A percentile compares a stretch with the other conserved stretches of the same genome.
phyloP scores from a whole-genome alignment of 1,140 invertebrate species.

The Drosophila gunungcola region DNA sequence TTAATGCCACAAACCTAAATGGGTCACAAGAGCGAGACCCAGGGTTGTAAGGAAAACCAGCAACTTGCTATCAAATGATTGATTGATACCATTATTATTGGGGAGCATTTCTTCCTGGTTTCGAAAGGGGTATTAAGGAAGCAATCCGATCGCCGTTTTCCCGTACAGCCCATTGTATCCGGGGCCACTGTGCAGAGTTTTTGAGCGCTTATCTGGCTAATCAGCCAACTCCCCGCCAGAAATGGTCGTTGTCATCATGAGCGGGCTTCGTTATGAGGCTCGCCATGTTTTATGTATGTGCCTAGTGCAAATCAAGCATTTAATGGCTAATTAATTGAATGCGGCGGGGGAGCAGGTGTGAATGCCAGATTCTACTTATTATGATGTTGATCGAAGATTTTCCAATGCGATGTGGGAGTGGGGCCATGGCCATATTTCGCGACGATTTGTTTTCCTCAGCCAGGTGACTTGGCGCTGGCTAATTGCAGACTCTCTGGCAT shows the following conservation, averaged over 20 bases:
- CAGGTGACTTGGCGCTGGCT: conserved; percentile 29
- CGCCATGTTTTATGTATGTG: conserved; percentile 68
- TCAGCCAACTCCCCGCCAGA: conserved; percentile 24
- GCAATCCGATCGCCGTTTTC: neutral
- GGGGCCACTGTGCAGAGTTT: conserved; percentile 24
- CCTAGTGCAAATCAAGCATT: conserved; percentile 64
- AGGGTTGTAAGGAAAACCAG: too few relatives aligned
- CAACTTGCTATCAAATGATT: neutral
- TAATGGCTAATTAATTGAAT: conserved; percentile 51
- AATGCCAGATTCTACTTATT: conserved; percentile 58
- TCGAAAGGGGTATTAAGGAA: neutral
- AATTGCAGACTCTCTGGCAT: conserved; percentile 65
- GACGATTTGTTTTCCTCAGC: conserved; percentile 1
- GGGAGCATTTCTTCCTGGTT: neutral
- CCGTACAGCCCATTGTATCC: neutral
- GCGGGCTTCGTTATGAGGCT: conserved; percentile 8
- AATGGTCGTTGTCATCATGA: conserved; percentile 34
- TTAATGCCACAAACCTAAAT: too few relatives aligned
- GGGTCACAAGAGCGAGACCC: too few relatives aligned
- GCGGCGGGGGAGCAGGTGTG: conserved; percentile 44
- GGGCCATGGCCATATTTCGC: conserved; percentile 14
- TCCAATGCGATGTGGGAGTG: conserved; percentile 8
- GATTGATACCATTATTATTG: neutral
- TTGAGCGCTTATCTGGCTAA: conserved; percentile 38
- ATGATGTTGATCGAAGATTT: conserved; percentile 29